phyloP scores from a whole-genome alignment of 2,797 vertebrate genomes.

The Jordanella pulchra region DNA sequence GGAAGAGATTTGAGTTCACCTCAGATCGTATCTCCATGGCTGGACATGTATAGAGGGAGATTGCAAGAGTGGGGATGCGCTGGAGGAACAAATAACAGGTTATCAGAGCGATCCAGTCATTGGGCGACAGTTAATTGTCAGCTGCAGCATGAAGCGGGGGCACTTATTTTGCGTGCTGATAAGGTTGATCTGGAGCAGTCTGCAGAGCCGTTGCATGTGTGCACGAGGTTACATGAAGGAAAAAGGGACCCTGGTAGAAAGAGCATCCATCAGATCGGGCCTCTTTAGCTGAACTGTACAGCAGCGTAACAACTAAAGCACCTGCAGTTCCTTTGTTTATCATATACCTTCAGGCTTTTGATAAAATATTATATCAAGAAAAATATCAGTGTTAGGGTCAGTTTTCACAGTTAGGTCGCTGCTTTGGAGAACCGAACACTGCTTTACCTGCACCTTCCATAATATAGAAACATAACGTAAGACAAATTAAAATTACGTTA shows the following conservation, averaged over 20 bases:
- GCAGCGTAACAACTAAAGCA: conserved; percentile 26
- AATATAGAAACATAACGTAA: not conserved
- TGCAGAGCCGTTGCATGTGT: conserved; percentile 67
- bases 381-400: not conserved
- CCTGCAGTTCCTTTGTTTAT: conserved; percentile 22
- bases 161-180: conserved; percentile 78
- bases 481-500: too few relatives aligned
- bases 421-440: too few relatives aligned
- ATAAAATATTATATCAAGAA: not conserved
- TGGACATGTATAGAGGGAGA: conserved; percentile 45
- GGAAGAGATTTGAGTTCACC: conserved; percentile 70
- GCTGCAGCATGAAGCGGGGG: conserved; percentile 53
- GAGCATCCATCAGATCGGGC: conserved; percentile 63
- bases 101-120: conserved; percentile 81
- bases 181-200: conserved; percentile 64
- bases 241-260: conserved; percentile 64
- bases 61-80: conserved; percentile 38
- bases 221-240: conserved; percentile 57
- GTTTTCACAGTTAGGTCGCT: not conserved
- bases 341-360: not conserved
- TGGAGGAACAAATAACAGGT: conserved; percentile 70
- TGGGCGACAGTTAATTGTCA: conserved; percentile 78
- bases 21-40: conserved; percentile 47
- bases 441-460: not conserved
- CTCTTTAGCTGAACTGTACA: conserved; percentile 42